Percentiles rank a stretch among this genome's conserved stretches.
Conservation (phyloP, 2,797 vertebrate genomes). For the Harpia harpyja region DNA sequence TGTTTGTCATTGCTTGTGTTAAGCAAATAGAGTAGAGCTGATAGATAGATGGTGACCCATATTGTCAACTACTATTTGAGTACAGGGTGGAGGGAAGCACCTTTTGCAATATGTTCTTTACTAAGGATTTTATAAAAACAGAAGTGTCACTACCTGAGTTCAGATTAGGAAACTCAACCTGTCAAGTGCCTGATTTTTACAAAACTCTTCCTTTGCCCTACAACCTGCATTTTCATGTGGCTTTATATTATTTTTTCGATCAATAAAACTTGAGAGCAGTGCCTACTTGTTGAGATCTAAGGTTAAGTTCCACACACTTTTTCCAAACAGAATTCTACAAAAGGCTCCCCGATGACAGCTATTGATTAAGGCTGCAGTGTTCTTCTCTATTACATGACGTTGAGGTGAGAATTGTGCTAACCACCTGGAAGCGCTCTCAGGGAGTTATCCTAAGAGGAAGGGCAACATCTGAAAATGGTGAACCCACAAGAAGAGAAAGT, state of each 20-base stretch:
- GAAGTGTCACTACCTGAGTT: background rate
- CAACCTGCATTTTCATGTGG: conserved; percentile 13
- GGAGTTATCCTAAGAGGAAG: background rate
- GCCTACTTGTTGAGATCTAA: background rate
- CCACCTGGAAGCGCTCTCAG: background rate
- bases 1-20: background rate
- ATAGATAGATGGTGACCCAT: background rate
- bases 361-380: background rate
- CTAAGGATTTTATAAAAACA: background rate
- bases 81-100: background rate
- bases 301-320: background rate
- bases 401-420: background rate
- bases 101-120: background rate
- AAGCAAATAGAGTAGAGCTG: background rate
- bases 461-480: background rate
- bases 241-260: conserved; percentile 32
- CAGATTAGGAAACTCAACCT: background rate
- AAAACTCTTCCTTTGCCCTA: background rate
- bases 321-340: background rate
- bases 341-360: conserved; percentile 7
- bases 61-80: background rate
- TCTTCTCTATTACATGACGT: background rate
- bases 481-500: background rate
- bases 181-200: background rate
- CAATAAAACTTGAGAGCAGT: background rate